Evolutionary conservation across 92 coral and sea anemone species (phyloP).

Genomic region (Bergia sp.): DNA sequence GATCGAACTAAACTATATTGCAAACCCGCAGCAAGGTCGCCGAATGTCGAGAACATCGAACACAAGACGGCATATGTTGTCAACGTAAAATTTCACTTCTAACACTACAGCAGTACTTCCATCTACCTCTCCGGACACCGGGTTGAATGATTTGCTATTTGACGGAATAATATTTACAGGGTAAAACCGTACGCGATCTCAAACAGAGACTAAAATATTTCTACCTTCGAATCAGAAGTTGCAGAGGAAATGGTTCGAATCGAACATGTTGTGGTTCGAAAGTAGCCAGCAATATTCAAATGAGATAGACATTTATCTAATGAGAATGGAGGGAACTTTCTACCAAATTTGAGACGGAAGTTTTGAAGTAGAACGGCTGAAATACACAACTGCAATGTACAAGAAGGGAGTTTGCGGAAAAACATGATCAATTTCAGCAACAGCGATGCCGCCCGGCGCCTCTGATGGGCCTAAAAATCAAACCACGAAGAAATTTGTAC

Average conservation of each 20-base stretch:
- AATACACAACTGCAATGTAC: constrained; percentile 42
- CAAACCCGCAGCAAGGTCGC: neutral
- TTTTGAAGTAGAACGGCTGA: constrained; percentile 47
- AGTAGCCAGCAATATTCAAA: constrained; percentile 8
- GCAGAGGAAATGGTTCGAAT: constrained; percentile 27
- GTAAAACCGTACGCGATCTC: neutral
- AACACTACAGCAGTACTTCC: constrained; percentile 1
- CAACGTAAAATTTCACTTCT: neutral
- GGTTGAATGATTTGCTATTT: neutral
- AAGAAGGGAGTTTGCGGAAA: constrained; percentile 55
- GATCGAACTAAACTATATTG: neutral
- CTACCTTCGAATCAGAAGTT: neutral
- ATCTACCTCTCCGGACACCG: neutral
- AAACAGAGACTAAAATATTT: neutral
- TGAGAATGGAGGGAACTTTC: constrained; percentile 23
- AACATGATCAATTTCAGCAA: constrained; percentile 53
- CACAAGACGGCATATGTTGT: neutral
- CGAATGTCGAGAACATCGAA: neutral
- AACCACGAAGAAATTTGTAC: constrained; percentile 11
- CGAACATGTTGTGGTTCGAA: constrained; percentile 15
- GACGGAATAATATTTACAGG: neutral
- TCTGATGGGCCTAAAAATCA: neutral
- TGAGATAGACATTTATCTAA: constrained; percentile 7
- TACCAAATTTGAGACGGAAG: constrained; percentile 55
- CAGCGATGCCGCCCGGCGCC: constrained; percentile 30